These are phyloP conservation scores for Orchestes rusci DNA, from an alignment of 2,888 invertebrate genomes.

Conservation along the genomic window DNA sequence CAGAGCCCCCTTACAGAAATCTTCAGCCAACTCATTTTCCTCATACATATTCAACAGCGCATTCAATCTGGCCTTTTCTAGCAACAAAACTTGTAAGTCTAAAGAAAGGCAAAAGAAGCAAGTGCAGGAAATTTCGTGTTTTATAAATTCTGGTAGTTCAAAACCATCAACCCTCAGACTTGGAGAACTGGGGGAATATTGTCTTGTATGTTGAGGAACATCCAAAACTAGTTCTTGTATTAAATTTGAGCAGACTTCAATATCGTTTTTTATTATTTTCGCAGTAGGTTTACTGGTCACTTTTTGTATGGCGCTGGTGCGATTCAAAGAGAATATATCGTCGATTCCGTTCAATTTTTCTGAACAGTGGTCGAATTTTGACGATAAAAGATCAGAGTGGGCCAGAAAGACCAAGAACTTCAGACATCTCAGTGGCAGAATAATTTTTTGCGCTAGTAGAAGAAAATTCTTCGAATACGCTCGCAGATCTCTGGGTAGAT, in stretches of 20 bases:
- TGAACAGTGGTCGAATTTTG: constrained; percentile 33
- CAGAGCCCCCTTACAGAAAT: constrained; percentile 27
- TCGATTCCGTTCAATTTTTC: constrained; percentile 34
- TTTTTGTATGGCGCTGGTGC: constrained; percentile 4
- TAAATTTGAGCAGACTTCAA: constrained; percentile 12
- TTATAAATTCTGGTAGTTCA: constrained; percentile 27
- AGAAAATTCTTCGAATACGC: constrained; percentile 31
- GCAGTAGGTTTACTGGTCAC: neutral
- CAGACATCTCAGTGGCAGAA: constrained; percentile 34
- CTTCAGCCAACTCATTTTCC: constrained; percentile 21
- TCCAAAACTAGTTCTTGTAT: constrained; percentile 26
- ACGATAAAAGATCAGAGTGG: constrained; percentile 33
- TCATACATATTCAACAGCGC: constrained; percentile 29
- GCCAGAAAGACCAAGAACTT: constrained; percentile 33
- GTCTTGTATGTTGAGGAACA: constrained; percentile 20
- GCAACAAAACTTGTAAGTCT: constrained; percentile 32
- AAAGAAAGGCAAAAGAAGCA: constrained; percentile 33
- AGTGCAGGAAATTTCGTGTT: constrained; percentile 28
- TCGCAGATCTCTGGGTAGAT: constrained; percentile 34
- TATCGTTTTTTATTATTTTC: constrained; percentile 10
- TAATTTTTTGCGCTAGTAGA: constrained; percentile 33
- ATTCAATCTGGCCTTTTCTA: constrained; percentile 29
- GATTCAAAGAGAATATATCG: constrained; percentile 31
- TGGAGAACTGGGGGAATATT: constrained; percentile 29
- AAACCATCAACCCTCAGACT: constrained; percentile 26